Base-by-base conservation (phyloP, 2,888 invertebrate species). In the Uropetala carovei region DNA sequence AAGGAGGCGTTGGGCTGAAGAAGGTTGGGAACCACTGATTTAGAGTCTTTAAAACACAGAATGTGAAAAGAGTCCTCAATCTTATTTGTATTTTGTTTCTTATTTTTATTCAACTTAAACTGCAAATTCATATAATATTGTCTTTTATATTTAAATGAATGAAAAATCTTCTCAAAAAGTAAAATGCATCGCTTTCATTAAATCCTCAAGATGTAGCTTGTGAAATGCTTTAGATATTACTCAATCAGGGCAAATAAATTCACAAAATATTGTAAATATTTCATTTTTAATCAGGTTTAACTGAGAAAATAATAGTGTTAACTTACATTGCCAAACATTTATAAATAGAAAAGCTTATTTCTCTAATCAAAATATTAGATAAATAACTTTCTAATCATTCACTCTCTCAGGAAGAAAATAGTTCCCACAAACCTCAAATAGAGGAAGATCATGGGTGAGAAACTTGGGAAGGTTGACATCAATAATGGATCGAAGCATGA, bases 401-500 rank as follows among this genome's bases (percentile, higher is more conserved):
- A 75, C 13, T 27, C 0, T 27, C 43, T 43, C 1, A 43, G 1
- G 43, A 43, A 43, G 43, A 5, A 43, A 43, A 43, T 43, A 43
- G 43, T 43, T 43, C 43, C 27, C 9, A 75, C 75, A 75, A 75
- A 97, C 97, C 96, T 98, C 96, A 94, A 99, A 99, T 9, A 99
- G 95, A 0, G 98, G 98, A 57, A 99, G 96, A 94, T 98, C 98
- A 93, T 98, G 98, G 92, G 97, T 97, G 93, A 99, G 96, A 94
- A 99, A 99, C 95, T 99, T 99, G 0, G 99, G 98, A 92, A 99
- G 95, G 95, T 99, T 99, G 30, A 99, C 98, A 95, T 99, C 99
- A 94, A 98, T 98, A 94, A 99, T 99, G 56, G 99, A 99, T 30
- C 98, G 96, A 93, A 99, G 95, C 81, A 99, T 96, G 93, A 99